Base-by-base conservation (phyloP, 2,797 vertebrate species). In the Paedocypris micromegethes region DNA sequence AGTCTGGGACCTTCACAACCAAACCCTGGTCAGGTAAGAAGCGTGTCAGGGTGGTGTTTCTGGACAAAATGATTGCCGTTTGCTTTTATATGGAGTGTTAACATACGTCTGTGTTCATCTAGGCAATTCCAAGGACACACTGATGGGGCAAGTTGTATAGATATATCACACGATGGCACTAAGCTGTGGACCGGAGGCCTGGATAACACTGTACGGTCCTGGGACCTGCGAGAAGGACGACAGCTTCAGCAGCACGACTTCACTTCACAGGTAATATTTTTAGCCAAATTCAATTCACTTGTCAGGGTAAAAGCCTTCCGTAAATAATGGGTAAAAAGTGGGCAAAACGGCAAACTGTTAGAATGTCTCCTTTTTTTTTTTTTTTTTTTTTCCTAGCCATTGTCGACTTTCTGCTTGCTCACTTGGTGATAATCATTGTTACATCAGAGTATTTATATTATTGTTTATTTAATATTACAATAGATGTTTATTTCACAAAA, bases 181-280 rank as follows among this genome's bases (percentile, higher is more conserved):
- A 98, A 98, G 76, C 80, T 98, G 79, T 98, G 96, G 96, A 98
- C 96, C 0, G 96, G 96, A 1, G 96, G 96, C 0, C 84, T 98
- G 55, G 96, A 98, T 86, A 98, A 98, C 87, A 98, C 96, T 0
- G 96, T 98, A 58, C 93, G 96, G 4, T 98, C 93, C 75, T 98
- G 96, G 96, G 96, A 98, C 80, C 84, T 98, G 78, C 88, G 96
- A 63, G 96, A 98, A 75, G 96, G 96, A 0, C 82, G 96, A 3
- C 96, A 98, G 85, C 93, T 98, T 7, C 96, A 98, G 88, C 96
- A 98, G 70, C 96, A 98, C 0, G 96, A 98, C 88, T 98, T 98
- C 58, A 98, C 96, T 81, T 98, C 96, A 70, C 96, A 98, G 93
- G 96, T 98, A 63, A 64, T 5, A 3, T 2, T 54, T 4, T 8